These are phyloP conservation scores for Chrysolina haemoptera DNA, from an alignment of 2,888 invertebrate species.

Conservation along the genomic window DNA sequence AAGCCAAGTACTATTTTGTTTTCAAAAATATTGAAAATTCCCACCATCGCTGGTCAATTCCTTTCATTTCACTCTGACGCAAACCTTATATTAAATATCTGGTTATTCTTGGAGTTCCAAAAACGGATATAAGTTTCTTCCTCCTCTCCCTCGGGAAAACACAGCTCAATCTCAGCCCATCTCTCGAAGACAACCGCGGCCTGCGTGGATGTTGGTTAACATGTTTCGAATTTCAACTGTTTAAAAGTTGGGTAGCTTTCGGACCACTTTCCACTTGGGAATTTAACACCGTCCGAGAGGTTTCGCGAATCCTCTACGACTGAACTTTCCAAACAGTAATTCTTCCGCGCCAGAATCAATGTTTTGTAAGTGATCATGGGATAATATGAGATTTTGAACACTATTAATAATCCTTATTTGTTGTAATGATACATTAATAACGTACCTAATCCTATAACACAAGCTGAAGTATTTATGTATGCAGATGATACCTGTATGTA, in stretches of 20 bases:
- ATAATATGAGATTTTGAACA: too few relatives aligned
- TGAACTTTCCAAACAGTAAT: slow-evolving; percentile 38
- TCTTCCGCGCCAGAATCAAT: slow-evolving; percentile 24
- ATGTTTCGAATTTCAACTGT: slow-evolving; percentile 25
- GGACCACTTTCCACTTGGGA: slow-evolving; percentile 19
- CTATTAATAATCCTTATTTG: too few relatives aligned
- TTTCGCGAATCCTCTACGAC: slow-evolving; percentile 36
- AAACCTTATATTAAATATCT: too few relatives aligned
- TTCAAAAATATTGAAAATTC: too few relatives aligned
- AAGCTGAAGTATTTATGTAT: too few relatives aligned
- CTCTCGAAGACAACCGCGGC: neutral
- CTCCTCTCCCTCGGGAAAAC: neutral
- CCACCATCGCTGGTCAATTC: too few relatives aligned
- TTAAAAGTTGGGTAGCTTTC: slow-evolving; percentile 19
- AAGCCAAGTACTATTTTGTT: too few relatives aligned
- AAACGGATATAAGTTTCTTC: neutral
- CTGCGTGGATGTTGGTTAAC: slow-evolving; percentile 6
- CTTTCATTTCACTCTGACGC: too few relatives aligned
- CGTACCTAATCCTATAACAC: too few relatives aligned
- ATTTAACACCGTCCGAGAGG: slow-evolving; percentile 35
- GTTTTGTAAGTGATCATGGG: slow-evolving; percentile 25
- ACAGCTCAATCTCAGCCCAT: neutral
- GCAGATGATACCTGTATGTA: too few relatives aligned
- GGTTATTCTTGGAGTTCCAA: too few relatives aligned
- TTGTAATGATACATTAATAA: too few relatives aligned